Evolutionary conservation across 2,113 vertebrate species (phyloP), one percentile per base, ranked within the genome.

Genomic region (Myodes glareolus): DNA sequence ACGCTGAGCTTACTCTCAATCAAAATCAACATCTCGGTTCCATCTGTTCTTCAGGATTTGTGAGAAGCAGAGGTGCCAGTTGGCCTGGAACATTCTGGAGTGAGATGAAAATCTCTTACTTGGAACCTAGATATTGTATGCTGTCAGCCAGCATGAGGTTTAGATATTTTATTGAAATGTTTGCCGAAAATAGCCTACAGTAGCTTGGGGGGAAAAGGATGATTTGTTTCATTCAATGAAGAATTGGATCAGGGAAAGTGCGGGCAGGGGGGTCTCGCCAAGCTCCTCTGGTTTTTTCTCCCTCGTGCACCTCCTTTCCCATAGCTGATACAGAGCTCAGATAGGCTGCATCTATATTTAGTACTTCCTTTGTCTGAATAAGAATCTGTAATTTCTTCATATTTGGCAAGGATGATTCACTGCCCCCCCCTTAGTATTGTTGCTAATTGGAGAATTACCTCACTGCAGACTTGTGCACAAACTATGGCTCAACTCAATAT

Each of bases 141-240:
- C 91, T 96, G 70, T 95, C 88, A 94, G 84, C 82, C 96, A 98
- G 97, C 55, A 97, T 80, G 89, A 94, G 91, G 80, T 88, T 97
- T 89, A 94, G 76, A 93, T 29, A 42, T 82, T 72, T 94, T 97
- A 80, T 94, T 87, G 93, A 98, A 98, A 95, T 96, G 97, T 45
- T 94, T 95, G 45, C 65, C 45, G 85, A 93, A 88, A 89, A 94
- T 97, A 97, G 58, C 33, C 78, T 39, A 92, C 19, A 42, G 39
- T 78, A 68, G 36, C 82, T 86, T 84, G 55, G 29, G 42, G 80
- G 61, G 92, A 47, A 47, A 73, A 92, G 81, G 0, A 88, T 75
- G 55, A 85, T 47, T 96, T 81, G 31, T 1, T 16, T 88, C n/a
- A 33, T 72, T 85, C 19, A 73, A 50, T 47, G 29, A 93, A 92